Evolutionary conservation across 2,113 vertebrate species (phyloP), one percentile per base, ranked within the genome.

Genomic region (Nyctereutes procyonoides): DNA sequence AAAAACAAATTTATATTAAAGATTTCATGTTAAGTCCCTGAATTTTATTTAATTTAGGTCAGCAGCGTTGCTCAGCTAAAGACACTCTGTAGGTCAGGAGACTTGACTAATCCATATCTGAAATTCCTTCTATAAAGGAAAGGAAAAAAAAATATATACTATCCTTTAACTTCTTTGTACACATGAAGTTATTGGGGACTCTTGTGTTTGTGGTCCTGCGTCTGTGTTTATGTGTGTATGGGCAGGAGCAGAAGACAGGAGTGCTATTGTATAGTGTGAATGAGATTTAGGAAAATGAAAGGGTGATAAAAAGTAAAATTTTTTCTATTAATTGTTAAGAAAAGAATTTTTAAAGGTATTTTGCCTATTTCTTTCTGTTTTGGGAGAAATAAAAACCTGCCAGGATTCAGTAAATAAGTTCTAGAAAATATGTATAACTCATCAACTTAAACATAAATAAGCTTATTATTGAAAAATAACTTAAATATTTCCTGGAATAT

Each of bases 381-480:
- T 51, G 2, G 5, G 58, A 63, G 22, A 90, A 96, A 82, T 58
- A 58, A 95, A 92, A 95, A 71, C 26, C 10, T 92, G 19, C 67
- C 43, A 92, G 56, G 5, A 80, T 74, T 96, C 85, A 81, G 58
- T 62, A 90, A 88, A 63, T 95, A 81, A 56, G 80, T 28, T 76
- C 56, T 89, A 86, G 74, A 83, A 93, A 92, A 71, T 92, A 55
- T 22, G 6, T 69, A 38, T 48, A n/a, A 24, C 4, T 87, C 17
- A 67, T 60, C 26, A 62, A 30, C 38, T 69, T 65, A 92, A 77
- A 76, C 48, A 80, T 58, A 85, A 96, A 55, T 77, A 83, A 90
- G 43, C 10, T 95, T 88, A 86, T 30, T 90, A 38, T 83, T 95
- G 35, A 93, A 97, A 69, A 95, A 56, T 8, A 83, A 93, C 74